Evolutionary conservation across 2,888 invertebrate genomes (phyloP).

Genomic region (Cyclophora albipunctata): DNA sequence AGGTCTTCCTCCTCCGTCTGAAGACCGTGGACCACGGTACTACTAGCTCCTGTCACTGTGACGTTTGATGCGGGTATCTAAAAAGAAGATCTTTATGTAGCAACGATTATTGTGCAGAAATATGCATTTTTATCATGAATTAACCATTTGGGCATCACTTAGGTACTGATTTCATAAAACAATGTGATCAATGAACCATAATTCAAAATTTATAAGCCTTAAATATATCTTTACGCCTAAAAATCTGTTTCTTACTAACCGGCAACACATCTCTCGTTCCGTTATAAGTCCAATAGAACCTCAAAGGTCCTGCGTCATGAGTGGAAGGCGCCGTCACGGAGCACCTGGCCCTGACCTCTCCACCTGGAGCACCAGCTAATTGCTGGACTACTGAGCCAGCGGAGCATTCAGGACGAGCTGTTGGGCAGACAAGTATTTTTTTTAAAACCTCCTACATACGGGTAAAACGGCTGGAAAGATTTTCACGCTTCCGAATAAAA

Average conservation of each 20-base stretch:
- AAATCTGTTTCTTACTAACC: slow-evolving; percentile 47
- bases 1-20: slow-evolving; percentile 76
- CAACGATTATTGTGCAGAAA: neutral
- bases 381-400: slow-evolving; percentile 82
- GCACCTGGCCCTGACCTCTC: slow-evolving; percentile 84
- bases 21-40: slow-evolving; percentile 77
- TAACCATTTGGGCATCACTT: no score
- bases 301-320: slow-evolving; percentile 75
- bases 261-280: slow-evolving; percentile 85
- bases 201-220: no score
- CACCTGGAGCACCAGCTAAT: slow-evolving; percentile 82
- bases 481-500: neutral
- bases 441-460: slow-evolving; percentile 5
- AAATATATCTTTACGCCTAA: no score
- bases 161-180: no score
- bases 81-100: neutral
- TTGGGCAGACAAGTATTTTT: slow-evolving; percentile 1
- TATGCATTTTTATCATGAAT: no score
- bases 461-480: neutral
- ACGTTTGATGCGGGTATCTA: slow-evolving; percentile 74
- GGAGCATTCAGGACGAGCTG: slow-evolving; percentile 87
- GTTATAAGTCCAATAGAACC: slow-evolving; percentile 91
- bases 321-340: slow-evolving; percentile 87
- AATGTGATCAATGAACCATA: no score
- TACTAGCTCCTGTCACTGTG: slow-evolving; percentile 69